These are phyloP conservation scores for Itoplectis maculator DNA, from an alignment of 2,888 invertebrate genomes.

Conservation along the genomic window DNA sequence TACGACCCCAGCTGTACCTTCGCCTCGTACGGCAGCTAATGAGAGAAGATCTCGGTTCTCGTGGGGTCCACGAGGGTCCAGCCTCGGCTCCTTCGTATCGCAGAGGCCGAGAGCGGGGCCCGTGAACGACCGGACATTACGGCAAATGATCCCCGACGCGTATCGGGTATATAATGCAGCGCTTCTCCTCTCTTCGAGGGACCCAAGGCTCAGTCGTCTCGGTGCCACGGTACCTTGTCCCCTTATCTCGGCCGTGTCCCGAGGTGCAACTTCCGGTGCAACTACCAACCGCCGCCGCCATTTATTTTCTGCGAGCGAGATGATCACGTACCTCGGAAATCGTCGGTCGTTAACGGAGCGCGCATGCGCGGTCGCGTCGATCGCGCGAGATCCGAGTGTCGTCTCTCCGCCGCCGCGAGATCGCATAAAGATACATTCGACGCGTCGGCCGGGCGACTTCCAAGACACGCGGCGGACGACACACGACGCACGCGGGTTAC, in stretches of 20 bases:
- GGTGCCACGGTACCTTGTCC: background rate
- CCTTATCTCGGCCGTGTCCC: slow-evolving; percentile 27
- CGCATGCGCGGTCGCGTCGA: too few species aligned
- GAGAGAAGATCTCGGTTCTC: slow-evolving; percentile 63
- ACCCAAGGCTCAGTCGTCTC: background rate
- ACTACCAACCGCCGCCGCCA: slow-evolving; percentile 10
- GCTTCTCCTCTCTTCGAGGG: too few species aligned
- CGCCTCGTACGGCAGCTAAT: slow-evolving; percentile 68
- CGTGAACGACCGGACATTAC: slow-evolving; percentile 68
- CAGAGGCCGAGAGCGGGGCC: slow-evolving; percentile 14
- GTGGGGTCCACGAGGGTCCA: slow-evolving; percentile 24
- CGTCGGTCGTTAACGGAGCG: slow-evolving; percentile 51
- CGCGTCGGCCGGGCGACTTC: background rate
- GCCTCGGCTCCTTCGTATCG: background rate
- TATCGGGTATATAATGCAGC: slow-evolving; percentile 3
- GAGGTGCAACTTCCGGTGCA: slow-evolving; percentile 57
- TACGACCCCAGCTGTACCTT: slow-evolving; percentile 70
- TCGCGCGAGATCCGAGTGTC: slow-evolving; percentile 34
- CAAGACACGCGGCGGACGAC: too few species aligned
- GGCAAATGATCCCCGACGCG: slow-evolving; percentile 70
- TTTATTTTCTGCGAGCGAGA: background rate
- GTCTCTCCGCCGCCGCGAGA: slow-evolving; percentile 20
- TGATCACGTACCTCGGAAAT: slow-evolving; percentile 62
- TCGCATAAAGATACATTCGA: slow-evolving; percentile 11
- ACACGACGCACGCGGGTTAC: background rate